Evolutionary conservation across 2,113 vertebrate genomes (phyloP), one percentile per base, ranked within the genome.

Genomic region (Triplophysa siluroides): DNA sequence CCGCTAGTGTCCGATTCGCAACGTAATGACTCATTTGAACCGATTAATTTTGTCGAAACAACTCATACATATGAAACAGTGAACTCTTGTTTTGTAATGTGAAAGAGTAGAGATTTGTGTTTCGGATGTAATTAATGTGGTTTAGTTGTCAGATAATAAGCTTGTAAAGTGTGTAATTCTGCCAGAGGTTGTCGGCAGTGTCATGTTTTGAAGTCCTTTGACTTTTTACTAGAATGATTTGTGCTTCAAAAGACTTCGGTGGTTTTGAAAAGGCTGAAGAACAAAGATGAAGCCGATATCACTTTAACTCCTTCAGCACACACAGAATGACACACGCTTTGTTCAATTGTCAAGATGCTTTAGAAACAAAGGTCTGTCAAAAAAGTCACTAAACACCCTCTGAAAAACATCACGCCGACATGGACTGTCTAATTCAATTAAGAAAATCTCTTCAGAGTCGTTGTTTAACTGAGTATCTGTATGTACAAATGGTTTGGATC

Each of bases 61-160:
- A 29, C 26, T 29, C 26, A 0, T 29, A 26, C 2, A 26, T 26
- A 26, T 26, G 26, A 26, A 26, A 26, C 26, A 26, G 41, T 83
- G 89, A 1, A 85, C 83, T 84, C 26, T 26, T 1, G 87, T 88
- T 85, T 71, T 68, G 14, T 47, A 89, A 80, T 81, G 84, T 58
- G 78, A 8, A 12, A 24, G 43, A 54, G 14, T 7, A 70, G 68
- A 26, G 52, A 52, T 2, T 8, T 0, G 9, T 69, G 6, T 69
- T 50, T 50, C 54, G 26, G 26, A 16, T 56, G 18, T 56, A 7
- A 7, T 38, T 56, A 8, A 60, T 41, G 29, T 41, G 33, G 29
- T 60, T n/a, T 60, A 52, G 70, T 38, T 73, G 70, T 73, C 54
- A 58, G 70, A 71, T 54, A 47, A 70, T 71, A 71, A 54, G 69